Base-by-base conservation (phyloP, 2,888 invertebrate species). In the Acrobasis suavella region DNA sequence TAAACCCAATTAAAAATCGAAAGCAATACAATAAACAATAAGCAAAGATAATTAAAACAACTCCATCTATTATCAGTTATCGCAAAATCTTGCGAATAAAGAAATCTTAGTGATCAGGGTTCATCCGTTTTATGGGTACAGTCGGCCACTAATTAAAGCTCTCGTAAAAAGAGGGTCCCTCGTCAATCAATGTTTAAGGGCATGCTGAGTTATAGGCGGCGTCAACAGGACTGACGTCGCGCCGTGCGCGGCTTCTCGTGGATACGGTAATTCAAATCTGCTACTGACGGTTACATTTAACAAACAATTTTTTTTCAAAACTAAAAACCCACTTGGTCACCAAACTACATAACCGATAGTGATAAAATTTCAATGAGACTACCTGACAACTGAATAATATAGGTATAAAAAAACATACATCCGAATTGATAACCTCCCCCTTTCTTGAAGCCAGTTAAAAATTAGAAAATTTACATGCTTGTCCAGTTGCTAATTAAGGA, bases 151-250 rank as follows among this genome's bases (percentile, higher is more conserved):
- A 90, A 91, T 90, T 90, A 91, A 84, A 77, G 76, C 74, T 77
- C 85, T 88, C 89, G 82, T 90, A 87, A 88, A 87, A 81, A 74
- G 77, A 82, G 82, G 83, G 82, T 77, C 79, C 72, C 75, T 80
- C 86, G 87, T 89, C 90, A 89, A 91, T 89, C 89, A 87, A 82
- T 76, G 78, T 76, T 76, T 79, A 81, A 81, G 78, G 80, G 78
- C 77, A 73, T 66, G 64, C 74, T 81, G 84, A 85, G 78, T 85
- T 84, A 88, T 85, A 76, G 82, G 72, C 71, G 76, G 81, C 77
- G 79, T 75, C 76, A 76, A 68, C 69, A 56, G 65, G 64, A 70
- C 65, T 60, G 64, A 65, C 65, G 58, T 58, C 17, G 22, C 56
- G 56, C 42, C 17, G 55, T 16, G 55, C 42, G 56, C 14, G 1